A percentile compares a stretch with the other conserved stretches of the same genome.
These are phyloP conservation scores for Pseudomyrmex flavicornis DNA, from an alignment of 1,140 invertebrate species.

Conservation along the genomic window DNA sequence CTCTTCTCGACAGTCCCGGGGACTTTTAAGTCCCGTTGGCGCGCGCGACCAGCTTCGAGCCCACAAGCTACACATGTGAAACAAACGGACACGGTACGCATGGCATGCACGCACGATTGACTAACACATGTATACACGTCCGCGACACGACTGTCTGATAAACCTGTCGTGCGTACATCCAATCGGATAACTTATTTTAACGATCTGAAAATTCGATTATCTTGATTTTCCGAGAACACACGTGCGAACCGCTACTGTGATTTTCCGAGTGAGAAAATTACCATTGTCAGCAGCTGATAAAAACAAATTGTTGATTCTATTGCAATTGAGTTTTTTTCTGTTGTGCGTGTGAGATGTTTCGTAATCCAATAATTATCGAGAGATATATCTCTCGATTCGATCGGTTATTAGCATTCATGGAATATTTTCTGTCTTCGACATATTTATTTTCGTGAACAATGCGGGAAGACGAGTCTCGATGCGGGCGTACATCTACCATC, in stretches of 20 bases:
- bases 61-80: slow-evolving; percentile 34
- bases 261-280: background rate
- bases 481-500: slow-evolving; percentile 22
- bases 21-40: slow-evolving; percentile 58
- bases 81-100: background rate
- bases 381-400: background rate
- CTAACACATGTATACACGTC: background rate
- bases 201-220: slow-evolving; percentile 8
- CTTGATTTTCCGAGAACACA: slow-evolving; percentile 1
- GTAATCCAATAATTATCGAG: background rate
- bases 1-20: slow-evolving; percentile 41
- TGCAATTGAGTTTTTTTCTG: background rate
- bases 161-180: slow-evolving; percentile 47
- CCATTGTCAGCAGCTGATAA: background rate
- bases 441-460: slow-evolving; percentile 24
- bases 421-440: background rate
- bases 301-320: background rate
- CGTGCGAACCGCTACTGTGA: background rate
- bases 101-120: background rate
- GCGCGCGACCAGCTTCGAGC: slow-evolving; percentile 66
- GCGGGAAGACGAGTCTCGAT: slow-evolving; percentile 28
- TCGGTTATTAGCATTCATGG: slow-evolving; percentile 15
- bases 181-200: slow-evolving; percentile 58
- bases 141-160: slow-evolving; percentile 42
- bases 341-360: background rate